Evolutionary conservation across 30 jellyfish, hydroid and myxozoan genomes (phyloP), one percentile per base, ranked within the genome.

Genomic region (Chironex yamaguchii): DNA sequence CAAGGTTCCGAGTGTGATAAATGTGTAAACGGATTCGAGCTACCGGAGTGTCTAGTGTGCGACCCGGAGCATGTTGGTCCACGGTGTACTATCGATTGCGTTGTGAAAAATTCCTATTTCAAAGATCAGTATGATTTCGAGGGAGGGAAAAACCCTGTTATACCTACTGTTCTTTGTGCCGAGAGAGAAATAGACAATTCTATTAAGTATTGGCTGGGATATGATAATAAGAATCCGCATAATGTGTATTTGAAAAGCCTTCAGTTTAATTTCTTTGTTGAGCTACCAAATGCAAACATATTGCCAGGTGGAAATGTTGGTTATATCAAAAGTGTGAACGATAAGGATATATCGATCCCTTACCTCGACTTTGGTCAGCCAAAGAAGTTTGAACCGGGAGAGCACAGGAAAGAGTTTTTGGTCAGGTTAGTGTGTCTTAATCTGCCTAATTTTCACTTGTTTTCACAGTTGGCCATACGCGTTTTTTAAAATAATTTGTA

Each of bases 281-380:
- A 36, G 31, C 31, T 83, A 32, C 93, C 93, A 1, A 73, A 81
- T 0, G 87, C 93, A 35, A 54, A 29, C 6, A 13, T 67, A 3
- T 2, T 29, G 22, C 93, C 93, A 1, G 93, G 93, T 6, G 93
- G 93, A 50, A 75, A 69, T n/a, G 49, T 83, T 24, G 93, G 93
- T 4, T 1, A 32, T 51, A 87, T 83, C 0, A 70, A 67, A 71
- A 87, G 62, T 31, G 34, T 12, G 6, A 4, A 54, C 36, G 11
- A 28, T 27, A 83, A 83, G 29, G 22, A 34, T 0, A 68, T 73
- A 58, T 29, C 69, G 28, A 22, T 28, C 20, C 52, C 28, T 83
- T 53, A 53, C 71, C 71, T 53, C 20, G 20, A 4, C 50, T 28
- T 31, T 23, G 81, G 87, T 20, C 93, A 83, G 75, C 85, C 85